Percentiles rank a stretch among this genome's conserved stretches.
These are phyloP conservation scores for Rhea pennata DNA, from an alignment of 2,113 vertebrate species.

Conservation along the genomic window DNA sequence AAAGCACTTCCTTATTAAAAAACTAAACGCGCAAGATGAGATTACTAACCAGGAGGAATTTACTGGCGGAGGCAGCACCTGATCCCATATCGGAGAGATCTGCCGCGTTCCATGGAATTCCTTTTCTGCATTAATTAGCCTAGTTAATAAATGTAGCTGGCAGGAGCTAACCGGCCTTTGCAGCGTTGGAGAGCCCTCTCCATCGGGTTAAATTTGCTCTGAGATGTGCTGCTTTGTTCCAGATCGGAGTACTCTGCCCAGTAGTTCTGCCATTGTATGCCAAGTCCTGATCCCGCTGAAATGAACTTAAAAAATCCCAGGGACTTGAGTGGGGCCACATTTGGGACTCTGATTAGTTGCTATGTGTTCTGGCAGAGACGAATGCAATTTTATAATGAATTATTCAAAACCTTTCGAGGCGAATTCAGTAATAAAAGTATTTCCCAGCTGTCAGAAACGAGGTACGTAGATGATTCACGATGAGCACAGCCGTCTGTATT, in stretches of 20 bases:
- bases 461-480: constrained; percentile 11
- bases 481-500: constrained; percentile 28
- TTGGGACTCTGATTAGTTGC: constrained; percentile 8
- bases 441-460: constrained; percentile 34
- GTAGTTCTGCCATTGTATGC: constrained; percentile 15
- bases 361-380: background rate
- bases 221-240: background rate
- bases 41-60: constrained; percentile 49
- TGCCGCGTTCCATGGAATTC: constrained; percentile 47
- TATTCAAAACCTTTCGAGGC: constrained; percentile 36
- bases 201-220: background rate
- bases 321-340: background rate
- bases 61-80: constrained; percentile 59
- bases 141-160: background rate
- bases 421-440: constrained; percentile 41
- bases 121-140: constrained; percentile 28
- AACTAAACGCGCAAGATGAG: constrained; percentile 30
- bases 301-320: background rate
- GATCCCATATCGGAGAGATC: constrained; percentile 48
- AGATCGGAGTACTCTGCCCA: constrained; percentile 10
- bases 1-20: constrained; percentile 58
- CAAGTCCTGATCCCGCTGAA: background rate
- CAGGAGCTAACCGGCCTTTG: background rate
- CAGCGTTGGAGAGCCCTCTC: background rate
- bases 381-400: constrained; percentile 42